A percentile compares a stretch with the other conserved stretches of the same genome.
These are phyloP conservation scores for Zelleria hepariella DNA, from an alignment of 2,888 invertebrate species.

Conservation along the genomic window DNA sequence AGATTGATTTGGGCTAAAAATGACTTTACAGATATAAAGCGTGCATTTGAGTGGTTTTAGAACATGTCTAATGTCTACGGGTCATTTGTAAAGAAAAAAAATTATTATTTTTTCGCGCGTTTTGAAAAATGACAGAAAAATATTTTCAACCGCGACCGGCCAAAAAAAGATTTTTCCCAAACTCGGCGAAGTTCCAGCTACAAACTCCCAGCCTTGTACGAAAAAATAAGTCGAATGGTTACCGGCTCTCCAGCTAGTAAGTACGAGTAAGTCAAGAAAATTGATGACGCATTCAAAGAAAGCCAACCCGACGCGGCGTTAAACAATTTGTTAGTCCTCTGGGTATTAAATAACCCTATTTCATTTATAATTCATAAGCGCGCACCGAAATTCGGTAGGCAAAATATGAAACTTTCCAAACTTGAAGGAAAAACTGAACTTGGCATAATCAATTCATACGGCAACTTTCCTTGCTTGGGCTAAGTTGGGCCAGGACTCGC, in stretches of 20 bases:
- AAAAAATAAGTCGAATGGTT: not conserved
- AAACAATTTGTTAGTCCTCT: not conserved
- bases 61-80: not conserved
- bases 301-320: not conserved
- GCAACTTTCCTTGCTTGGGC: not conserved
- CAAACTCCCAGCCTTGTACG: not conserved
- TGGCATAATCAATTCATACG: slow-evolving; percentile 3
- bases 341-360: not conserved
- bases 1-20: no score
- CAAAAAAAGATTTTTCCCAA: no score
- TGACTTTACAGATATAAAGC: not conserved
- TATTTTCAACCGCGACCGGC: no score
- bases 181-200: no score
- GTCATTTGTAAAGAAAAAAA: no score
- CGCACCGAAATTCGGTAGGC: not conserved
- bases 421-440: slow-evolving; percentile 1
- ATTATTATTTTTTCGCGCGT: no score
- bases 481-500: not conserved
- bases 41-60: not conserved
- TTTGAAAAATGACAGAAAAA: no score
- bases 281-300: not conserved
- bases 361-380: slow-evolving; percentile 1
- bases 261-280: no score
- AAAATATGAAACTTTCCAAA: not conserved
- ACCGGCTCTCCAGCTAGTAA: no score